Percentiles rank a stretch among this genome's conserved stretches.
These are phyloP conservation scores for Neoitamus cyanurus DNA, from an alignment of 2,888 invertebrate genomes.

Conservation along the genomic window DNA sequence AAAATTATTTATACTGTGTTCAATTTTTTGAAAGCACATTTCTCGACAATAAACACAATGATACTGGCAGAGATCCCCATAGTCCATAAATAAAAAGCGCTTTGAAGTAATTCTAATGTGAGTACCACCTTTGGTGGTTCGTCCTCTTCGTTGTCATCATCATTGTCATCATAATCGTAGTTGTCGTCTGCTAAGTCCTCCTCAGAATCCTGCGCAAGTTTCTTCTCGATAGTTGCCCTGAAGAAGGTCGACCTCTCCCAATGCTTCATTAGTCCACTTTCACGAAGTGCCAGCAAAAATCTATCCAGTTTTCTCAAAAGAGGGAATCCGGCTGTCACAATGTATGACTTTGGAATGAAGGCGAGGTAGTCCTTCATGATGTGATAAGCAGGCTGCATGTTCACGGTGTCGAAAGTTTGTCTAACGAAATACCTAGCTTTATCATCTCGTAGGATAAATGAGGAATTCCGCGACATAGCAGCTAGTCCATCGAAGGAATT, in stretches of 20 bases:
- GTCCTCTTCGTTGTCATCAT: conserved; percentile 50
- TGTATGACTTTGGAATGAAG: conserved; percentile 58
- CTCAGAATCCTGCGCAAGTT: conserved; percentile 39
- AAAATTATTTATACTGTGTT: neutral
- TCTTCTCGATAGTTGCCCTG: conserved; percentile 34
- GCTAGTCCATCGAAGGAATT: neutral
- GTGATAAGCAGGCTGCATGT: conserved; percentile 59
- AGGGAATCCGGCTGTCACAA: conserved; percentile 58
- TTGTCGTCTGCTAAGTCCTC: conserved; percentile 37
- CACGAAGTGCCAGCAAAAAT: conserved; percentile 56
- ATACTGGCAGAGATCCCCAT: conserved; percentile 57
- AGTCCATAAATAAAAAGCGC: conserved; percentile 62
- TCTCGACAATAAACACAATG: conserved; percentile 53
- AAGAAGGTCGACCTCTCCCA: conserved; percentile 57
- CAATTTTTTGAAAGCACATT: neutral
- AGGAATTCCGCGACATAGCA: conserved; percentile 41
- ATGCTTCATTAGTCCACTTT: conserved; percentile 60
- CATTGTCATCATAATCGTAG: neutral
- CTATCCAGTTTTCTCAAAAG: conserved; percentile 59
- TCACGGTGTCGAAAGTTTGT: conserved; percentile 57
- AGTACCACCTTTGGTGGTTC: conserved; percentile 56
- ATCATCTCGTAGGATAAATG: conserved; percentile 59
- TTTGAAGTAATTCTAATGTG: conserved; percentile 60
- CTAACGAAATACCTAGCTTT: conserved; percentile 57
- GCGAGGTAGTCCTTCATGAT: conserved; percentile 60